Percentiles rank a stretch among this genome's conserved stretches.
Conservation (phyloP, 2,113 vertebrate species). For the Corydoras sp. region DNA sequence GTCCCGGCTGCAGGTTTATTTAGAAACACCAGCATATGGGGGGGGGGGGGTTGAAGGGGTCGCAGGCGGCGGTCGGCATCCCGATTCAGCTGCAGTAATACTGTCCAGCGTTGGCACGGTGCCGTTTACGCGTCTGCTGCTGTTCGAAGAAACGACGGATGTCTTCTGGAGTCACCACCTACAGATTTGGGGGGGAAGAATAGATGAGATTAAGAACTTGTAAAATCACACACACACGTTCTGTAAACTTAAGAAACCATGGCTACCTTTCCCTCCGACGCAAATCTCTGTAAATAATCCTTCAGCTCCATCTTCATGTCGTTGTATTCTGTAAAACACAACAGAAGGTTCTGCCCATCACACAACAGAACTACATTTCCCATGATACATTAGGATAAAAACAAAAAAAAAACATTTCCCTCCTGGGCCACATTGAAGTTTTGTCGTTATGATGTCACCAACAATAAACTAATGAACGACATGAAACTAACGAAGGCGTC, state of each 20-base stretch:
- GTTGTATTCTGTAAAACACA: slow-evolving; percentile 78
- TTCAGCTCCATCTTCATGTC: slow-evolving; percentile 94
- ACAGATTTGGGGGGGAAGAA: neutral
- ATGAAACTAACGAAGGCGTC: no score
- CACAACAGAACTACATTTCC: neutral
- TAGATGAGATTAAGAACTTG: no score
- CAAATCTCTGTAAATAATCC: slow-evolving; percentile 92
- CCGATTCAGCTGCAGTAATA: slow-evolving; percentile 56
- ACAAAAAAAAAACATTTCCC: no score
- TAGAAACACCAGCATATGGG: no score
- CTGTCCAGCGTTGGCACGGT: slow-evolving; percentile 52
- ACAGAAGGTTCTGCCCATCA: neutral
- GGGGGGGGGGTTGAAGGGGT: neutral
- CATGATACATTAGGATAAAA: no score
- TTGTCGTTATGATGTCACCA: no score
- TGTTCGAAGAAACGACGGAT: slow-evolving; percentile 94
- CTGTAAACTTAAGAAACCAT: neutral
- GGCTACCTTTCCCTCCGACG: slow-evolving; percentile 89
- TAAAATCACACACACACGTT: no score
- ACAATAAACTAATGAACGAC: no score
- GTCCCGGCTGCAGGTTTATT: no score
- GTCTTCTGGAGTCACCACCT: slow-evolving; percentile 95
- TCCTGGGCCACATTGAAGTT: no score
- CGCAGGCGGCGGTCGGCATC: neutral
- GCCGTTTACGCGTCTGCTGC: slow-evolving; percentile 84